phyloP scores from a whole-genome alignment of 2,113 vertebrate species.

The Myxocyprinus asiaticus region DNA sequence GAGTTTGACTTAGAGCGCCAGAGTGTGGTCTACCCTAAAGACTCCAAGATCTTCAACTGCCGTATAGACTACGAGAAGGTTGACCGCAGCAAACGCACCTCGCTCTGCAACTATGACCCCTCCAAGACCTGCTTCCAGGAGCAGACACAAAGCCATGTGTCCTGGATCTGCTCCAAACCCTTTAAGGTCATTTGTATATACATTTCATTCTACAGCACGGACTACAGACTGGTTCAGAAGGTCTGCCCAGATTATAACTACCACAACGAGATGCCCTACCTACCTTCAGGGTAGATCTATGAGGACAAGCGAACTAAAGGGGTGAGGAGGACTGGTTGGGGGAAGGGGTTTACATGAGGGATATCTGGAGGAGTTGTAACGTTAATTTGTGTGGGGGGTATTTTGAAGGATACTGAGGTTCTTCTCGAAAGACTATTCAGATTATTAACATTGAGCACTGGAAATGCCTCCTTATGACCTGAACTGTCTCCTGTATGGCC shows the following conservation, averaged over 20 bases:
- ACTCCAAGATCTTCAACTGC: constrained; percentile 98
- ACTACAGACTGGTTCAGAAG: constrained; percentile 97
- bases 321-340: constrained; percentile 52
- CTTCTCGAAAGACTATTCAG: constrained; percentile 9
- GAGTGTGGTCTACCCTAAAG: constrained; percentile 96
- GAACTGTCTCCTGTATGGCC: constrained; percentile 39
- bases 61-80: constrained; percentile 95
- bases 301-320: constrained; percentile 36
- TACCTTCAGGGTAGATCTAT: constrained; percentile 85
- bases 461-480: constrained; percentile 32
- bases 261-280: constrained; percentile 89
- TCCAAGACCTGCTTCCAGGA: constrained; percentile 94
- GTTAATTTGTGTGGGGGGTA: too few species aligned
- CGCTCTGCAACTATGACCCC: constrained; percentile 93
- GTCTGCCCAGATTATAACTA: constrained; percentile 96
- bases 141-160: constrained; percentile 91
- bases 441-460: constrained; percentile 1
- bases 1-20: constrained; percentile 95
- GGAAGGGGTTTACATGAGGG: constrained; percentile 7
- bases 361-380: too few species aligned
- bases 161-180: constrained; percentile 97
- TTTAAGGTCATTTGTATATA: constrained; percentile 97
- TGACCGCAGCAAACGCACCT: constrained; percentile 89
- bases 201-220: constrained; percentile 96
- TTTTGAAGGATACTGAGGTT: too few species aligned